phyloP scores from a whole-genome alignment of 2,113 vertebrate genomes.

The Rattus norvegicus region GRCr8 NC_086039.1:135690001-135690500 shows the following conservation, averaged over 20 bases:
- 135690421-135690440: neutral
- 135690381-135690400: neutral
- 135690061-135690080: neutral
- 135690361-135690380: neutral
- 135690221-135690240: neutral
- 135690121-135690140: neutral
- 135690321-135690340: neutral
- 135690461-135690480: neutral
- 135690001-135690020: neutral
- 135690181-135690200: neutral
- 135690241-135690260: neutral
- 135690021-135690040: neutral
- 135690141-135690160: neutral
- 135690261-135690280: neutral
- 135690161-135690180: neutral
- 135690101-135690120: conserved; percentile 25
- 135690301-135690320: neutral
- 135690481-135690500: neutral
- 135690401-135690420: neutral
- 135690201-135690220: neutral
- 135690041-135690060: conserved; percentile 29
- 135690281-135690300: neutral
- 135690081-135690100: neutral
- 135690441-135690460: neutral
- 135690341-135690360: neutral